Evolutionary conservation across 2,888 invertebrate genomes (phyloP).

Genomic region (Diarsia rubi): DNA sequence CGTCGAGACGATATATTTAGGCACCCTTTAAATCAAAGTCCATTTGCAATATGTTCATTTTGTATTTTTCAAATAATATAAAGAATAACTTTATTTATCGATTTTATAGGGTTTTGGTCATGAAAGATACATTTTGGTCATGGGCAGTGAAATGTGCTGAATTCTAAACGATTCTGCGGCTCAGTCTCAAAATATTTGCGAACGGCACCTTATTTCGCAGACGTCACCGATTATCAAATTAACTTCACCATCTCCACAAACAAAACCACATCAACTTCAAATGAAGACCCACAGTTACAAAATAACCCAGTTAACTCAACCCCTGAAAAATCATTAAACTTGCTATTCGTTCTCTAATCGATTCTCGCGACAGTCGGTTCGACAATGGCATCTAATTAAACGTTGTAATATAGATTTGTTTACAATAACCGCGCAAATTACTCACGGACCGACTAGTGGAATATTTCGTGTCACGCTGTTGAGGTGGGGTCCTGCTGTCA

Average conservation of each 20-base stretch:
- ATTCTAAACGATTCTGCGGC: too few species aligned
- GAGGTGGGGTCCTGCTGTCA: slow-evolving; percentile 8
- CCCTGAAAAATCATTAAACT: slow-evolving; percentile 25
- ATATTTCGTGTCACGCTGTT: slow-evolving; percentile 31
- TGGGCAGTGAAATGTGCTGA: too few species aligned
- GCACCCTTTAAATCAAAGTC: background rate
- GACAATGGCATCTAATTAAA: slow-evolving; percentile 44
- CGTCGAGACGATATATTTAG: background rate
- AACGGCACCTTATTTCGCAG: background rate
- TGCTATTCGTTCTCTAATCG: slow-evolving; percentile 25
- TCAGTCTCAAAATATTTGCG: too few species aligned
- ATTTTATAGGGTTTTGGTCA: too few species aligned
- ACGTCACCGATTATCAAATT: background rate
- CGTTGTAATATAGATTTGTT: slow-evolving; percentile 44
- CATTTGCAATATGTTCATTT: too few species aligned
- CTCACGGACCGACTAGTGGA: slow-evolving; percentile 28
- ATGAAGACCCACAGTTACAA: slow-evolving; percentile 3
- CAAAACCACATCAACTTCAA: background rate
- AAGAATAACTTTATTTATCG: too few species aligned
- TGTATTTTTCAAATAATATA: too few species aligned
- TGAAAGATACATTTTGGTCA: too few species aligned
- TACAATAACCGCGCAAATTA: slow-evolving; percentile 58
- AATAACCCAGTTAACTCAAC: slow-evolving; percentile 22
- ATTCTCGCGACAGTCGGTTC: slow-evolving; percentile 41
- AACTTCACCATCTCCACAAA: slow-evolving; percentile 2